These are phyloP conservation scores for Ceyx margarethae DNA, from an alignment of 2,113 vertebrate species.

Conservation along the genomic window DNA sequence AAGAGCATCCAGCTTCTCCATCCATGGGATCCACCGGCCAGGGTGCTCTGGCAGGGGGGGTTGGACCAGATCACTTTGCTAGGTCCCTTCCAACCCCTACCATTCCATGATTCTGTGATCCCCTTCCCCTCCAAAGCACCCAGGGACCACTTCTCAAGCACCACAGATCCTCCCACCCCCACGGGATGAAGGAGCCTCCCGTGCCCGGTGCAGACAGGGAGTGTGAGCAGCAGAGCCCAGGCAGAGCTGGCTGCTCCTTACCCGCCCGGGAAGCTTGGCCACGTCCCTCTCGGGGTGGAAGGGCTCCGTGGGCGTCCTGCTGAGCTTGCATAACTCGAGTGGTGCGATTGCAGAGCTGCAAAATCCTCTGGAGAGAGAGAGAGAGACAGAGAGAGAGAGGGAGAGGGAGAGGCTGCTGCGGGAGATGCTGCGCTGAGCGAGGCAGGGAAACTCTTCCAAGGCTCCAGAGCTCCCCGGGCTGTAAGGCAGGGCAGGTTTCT, in stretches of 20 bases:
- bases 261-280: neutral
- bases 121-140: too few relatives aligned
- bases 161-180: neutral
- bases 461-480: neutral
- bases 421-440: neutral
- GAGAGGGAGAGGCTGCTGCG: neutral
- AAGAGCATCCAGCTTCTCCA: neutral
- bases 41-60: too few relatives aligned
- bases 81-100: too few relatives aligned
- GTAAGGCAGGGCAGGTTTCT: neutral
- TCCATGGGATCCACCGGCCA: too few relatives aligned
- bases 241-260: neutral
- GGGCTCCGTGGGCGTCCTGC: neutral
- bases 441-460: neutral
- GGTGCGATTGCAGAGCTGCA: neutral
- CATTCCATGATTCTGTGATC: too few relatives aligned
- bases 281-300: fast-evolving
- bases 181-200: neutral
- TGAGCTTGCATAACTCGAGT: neutral
- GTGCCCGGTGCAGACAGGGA: neutral
- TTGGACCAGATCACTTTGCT: too few relatives aligned
- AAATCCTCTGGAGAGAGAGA: neutral
- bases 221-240: fast-evolving
- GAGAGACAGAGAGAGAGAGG: too few relatives aligned
- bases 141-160: neutral